Percentiles rank a stretch among this genome's conserved stretches.
Conservation (phyloP, 1,140 invertebrate genomes). For the Drosophila aff. region DNA sequence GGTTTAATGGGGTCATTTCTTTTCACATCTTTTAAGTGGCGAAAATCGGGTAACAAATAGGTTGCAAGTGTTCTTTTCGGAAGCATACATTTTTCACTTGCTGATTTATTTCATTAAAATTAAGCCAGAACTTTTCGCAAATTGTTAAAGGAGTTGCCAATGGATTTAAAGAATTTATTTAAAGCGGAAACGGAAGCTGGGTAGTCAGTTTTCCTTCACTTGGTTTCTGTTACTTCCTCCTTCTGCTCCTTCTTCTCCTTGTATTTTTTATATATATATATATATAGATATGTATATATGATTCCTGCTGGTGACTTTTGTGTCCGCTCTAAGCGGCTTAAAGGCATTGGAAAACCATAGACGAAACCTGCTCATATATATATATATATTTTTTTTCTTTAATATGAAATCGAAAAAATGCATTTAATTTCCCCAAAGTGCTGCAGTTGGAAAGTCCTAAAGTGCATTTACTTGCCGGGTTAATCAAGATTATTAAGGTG, state of each 20-base stretch:
- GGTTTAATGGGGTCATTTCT: constrained; percentile 8
- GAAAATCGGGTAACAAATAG: background rate
- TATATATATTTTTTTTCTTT: constrained; percentile 6
- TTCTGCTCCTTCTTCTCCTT: background rate
- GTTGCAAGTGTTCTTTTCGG: background rate
- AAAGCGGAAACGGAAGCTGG: constrained; percentile 49
- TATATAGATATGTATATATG: background rate
- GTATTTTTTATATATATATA: background rate
- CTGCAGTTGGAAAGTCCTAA: background rate
- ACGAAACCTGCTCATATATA: background rate
- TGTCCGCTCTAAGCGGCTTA: constrained; percentile 37
- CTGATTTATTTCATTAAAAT: background rate
- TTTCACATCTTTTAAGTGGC: background rate
- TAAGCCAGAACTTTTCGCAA: background rate
- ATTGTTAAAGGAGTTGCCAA: constrained; percentile 1
- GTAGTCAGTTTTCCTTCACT: constrained; percentile 4
- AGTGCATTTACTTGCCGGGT: background rate
- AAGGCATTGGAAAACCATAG: background rate
- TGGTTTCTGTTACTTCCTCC: background rate
- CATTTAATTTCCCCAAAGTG: constrained; percentile 30
- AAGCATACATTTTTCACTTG: too few relatives aligned
- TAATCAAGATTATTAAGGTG: background rate
- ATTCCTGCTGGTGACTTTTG: constrained; percentile 30
- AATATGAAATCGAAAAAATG: constrained; percentile 2
- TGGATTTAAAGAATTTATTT: constrained; percentile 36